Base-by-base conservation (phyloP, 2,888 invertebrate species). In the Chymomyza amoena region DNA sequence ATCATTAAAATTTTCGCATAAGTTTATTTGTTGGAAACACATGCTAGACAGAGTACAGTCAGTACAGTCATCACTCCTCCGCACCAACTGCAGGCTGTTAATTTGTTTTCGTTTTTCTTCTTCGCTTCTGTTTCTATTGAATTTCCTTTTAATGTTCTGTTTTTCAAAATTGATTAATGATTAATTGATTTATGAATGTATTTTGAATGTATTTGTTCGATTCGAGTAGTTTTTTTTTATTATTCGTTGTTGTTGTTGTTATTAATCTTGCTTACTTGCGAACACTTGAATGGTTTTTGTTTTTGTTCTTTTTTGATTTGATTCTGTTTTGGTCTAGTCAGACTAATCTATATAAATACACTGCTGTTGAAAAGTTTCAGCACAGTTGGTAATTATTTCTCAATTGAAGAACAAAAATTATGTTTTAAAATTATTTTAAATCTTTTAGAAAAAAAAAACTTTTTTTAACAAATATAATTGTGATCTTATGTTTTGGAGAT, bases 271-370 rank as follows among this genome's bases (percentile, higher is more conserved):
- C 39, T 45, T 13, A 45, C 16, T 63, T 36, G n/a, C n/a, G 2
- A 39, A 67, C 77, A 73, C 66, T 77, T 69, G 57, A 77, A 73
- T 65, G 65, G 56, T 51, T 57, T 68, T 63, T 69, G 54, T 3
- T 13, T 4, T n/a, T n/a, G n/a, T n/a, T n/a, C n/a, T n/a, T 25
- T 13, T 45, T 45, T 13, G 39, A 45, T 36, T 36, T 9, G 6
- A 36, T 36, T 36, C 36, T 36, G 36, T 36, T 9, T 36, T 36
- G 36, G 10, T 45, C 39, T 13, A 45, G 6, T 32, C 32, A 7
- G 25, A 28, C 6, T 28, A 28, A 28, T 3, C 32, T 32, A 25
- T 32, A 5, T 32, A n/a, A n/a, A 7, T 32, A 32, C 32, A 32
- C 32, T 32, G 32, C 32, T 32, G 32, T 9, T 32, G 4, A 32